Evolutionary conservation across 2,113 vertebrate genomes (phyloP).

Genomic region (Camarhynchus parvulus): DNA sequence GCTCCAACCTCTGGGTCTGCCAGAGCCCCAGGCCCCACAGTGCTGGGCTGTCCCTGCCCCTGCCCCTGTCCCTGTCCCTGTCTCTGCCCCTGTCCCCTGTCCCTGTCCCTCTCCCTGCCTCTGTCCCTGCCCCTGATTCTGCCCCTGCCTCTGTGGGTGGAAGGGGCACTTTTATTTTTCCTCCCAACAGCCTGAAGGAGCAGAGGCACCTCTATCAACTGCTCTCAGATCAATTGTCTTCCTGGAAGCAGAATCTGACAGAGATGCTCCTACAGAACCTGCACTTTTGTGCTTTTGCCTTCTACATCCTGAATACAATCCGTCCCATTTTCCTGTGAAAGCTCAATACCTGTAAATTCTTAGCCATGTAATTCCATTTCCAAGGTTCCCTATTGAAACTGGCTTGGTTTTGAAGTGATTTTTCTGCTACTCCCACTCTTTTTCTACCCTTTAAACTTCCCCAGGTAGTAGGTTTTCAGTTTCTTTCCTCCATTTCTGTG

Average conservation of each 20-base stretch:
- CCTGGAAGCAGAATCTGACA: neutral
- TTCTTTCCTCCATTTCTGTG: neutral
- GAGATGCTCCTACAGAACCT: neutral
- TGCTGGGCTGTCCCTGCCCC: neutral
- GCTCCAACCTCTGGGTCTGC: neutral
- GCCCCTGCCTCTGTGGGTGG: neutral
- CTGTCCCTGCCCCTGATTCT: neutral
- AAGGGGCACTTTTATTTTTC: neutral
- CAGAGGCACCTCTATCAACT: neutral
- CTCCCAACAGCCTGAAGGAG: neutral
- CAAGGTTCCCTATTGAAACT: neutral
- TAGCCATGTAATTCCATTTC: neutral
- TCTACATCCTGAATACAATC: neutral
- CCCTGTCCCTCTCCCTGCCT: no score
- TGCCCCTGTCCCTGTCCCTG: neutral
- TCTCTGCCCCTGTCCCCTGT: accelerated
- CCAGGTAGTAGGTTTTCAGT: neutral
- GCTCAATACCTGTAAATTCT: neutral
- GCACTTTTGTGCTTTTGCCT: neutral
- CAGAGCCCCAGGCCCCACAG: neutral
- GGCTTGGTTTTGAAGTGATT: neutral
- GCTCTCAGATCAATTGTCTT: neutral
- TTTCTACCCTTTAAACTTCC: neutral
- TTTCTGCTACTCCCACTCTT: neutral
- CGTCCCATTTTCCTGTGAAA: neutral